These are phyloP conservation scores for Phortica variegata DNA, from an alignment of 1,140 invertebrate species.

Conservation along the genomic window DNA sequence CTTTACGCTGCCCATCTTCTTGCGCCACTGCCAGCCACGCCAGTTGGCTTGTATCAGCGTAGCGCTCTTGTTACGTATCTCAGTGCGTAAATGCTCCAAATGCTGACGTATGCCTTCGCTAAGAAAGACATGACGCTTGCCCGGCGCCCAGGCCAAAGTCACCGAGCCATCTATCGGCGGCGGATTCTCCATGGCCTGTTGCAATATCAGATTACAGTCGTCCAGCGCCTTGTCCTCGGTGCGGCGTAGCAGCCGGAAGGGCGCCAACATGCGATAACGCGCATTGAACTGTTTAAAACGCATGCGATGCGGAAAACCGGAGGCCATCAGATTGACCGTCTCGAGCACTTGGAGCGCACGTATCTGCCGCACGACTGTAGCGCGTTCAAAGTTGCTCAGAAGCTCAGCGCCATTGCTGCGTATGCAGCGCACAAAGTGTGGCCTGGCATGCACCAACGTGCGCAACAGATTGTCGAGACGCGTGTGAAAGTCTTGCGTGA, in stretches of 20 bases:
- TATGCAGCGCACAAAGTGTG: slow-evolving; percentile 91
- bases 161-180: slow-evolving; percentile 50
- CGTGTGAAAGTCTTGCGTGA: slow-evolving; percentile 94
- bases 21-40: slow-evolving; percentile 75
- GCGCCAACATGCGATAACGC: slow-evolving; percentile 79
- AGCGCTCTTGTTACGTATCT: slow-evolving; percentile 76
- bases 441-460: slow-evolving; percentile 87
- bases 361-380: slow-evolving; percentile 77
- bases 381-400: slow-evolving; percentile 76
- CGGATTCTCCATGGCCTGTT: slow-evolving; percentile 62
- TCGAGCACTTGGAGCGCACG: slow-evolving; percentile 89
- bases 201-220: slow-evolving; percentile 77
- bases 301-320: slow-evolving; percentile 91
- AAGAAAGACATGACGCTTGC: slow-evolving; percentile 89
- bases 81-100: slow-evolving; percentile 76
- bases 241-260: slow-evolving; percentile 71
- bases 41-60: slow-evolving; percentile 76
- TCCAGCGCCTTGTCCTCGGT: slow-evolving; percentile 80
- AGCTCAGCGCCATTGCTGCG: slow-evolving; percentile 80
- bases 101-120: slow-evolving; percentile 91
- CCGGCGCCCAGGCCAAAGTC: slow-evolving; percentile 68
- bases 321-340: slow-evolving; percentile 92
- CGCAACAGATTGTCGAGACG: slow-evolving; percentile 87
- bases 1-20: slow-evolving; percentile 68
- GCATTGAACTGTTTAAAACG: slow-evolving; percentile 90